phyloP scores from a whole-genome alignment of 2,797 vertebrate genomes.

The Coregonus ussuriensis region DNA sequence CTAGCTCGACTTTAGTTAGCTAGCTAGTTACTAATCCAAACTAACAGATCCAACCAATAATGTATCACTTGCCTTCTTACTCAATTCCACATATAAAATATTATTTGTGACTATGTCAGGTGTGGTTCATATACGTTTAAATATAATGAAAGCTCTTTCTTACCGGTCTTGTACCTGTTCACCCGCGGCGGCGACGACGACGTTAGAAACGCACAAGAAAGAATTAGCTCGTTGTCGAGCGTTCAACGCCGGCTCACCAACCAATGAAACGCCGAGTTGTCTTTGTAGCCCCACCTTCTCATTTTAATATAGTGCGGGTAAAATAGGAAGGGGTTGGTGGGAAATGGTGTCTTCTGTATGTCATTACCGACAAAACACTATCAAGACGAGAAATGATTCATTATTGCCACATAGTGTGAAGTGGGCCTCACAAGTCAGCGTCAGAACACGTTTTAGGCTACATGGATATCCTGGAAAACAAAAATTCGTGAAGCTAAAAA shows the following conservation, averaged over 20 bases:
- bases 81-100: background rate
- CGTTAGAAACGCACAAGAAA: conserved; percentile 4
- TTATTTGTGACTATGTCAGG: too few species aligned
- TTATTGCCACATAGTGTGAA: too few species aligned
- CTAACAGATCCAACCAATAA: too few species aligned
- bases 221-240: background rate
- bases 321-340: background rate
- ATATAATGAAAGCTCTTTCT: background rate
- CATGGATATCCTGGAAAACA: too few species aligned
- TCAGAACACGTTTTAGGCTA: too few species aligned
- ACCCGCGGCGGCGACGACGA: conserved; percentile 2
- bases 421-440: too few species aligned
- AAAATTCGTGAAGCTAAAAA: too few species aligned
- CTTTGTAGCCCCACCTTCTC: background rate
- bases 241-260: conserved; percentile 8
- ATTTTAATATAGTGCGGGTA: background rate
- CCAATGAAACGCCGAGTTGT: conserved; percentile 2
- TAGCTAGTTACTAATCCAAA: background rate
- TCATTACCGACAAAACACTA: too few species aligned
- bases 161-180: conserved; percentile 5
- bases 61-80: background rate
- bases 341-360: background rate
- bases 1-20: background rate
- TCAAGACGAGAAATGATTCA: too few species aligned
- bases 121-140: background rate